Evolutionary conservation across 1,140 invertebrate genomes (phyloP).

Genomic region (Leptinotarsa undecemlineata): DNA sequence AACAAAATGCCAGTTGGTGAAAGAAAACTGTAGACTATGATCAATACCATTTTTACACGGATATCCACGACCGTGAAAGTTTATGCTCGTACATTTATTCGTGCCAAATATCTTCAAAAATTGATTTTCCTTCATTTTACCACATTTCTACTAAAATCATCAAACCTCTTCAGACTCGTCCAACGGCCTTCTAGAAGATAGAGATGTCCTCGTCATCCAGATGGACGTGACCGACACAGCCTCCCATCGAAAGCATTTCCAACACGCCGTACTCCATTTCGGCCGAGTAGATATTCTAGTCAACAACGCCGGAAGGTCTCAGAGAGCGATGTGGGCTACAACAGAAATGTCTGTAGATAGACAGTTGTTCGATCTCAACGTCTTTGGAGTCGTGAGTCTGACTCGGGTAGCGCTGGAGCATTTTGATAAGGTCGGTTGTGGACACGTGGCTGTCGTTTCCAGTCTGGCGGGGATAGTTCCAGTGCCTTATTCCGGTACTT

Average conservation of each 20-base stretch:
- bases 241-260: constrained; percentile 66
- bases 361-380: constrained; percentile 81
- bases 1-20: too few species aligned
- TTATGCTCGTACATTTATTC: too few species aligned
- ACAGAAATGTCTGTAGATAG: constrained; percentile 77
- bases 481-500: constrained; percentile 74
- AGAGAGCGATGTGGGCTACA: constrained; percentile 76
- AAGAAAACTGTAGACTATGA: too few species aligned
- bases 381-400: constrained; percentile 75
- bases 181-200: constrained; percentile 58
- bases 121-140: too few species aligned
- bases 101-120: too few species aligned
- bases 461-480: constrained; percentile 73
- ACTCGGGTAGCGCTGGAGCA: constrained; percentile 69
- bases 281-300: constrained; percentile 76
- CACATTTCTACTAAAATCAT: too few species aligned
- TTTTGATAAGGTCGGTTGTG: constrained; percentile 64
- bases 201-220: constrained; percentile 72
- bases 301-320: constrained; percentile 82
- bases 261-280: constrained; percentile 73
- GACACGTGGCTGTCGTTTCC: constrained; percentile 75
- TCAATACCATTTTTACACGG: too few species aligned
- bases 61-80: too few species aligned
- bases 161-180: constrained; percentile 50
- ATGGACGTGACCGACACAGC: constrained; percentile 70